Evolutionary conservation across 2,797 vertebrate genomes (phyloP).

Genomic region (Choloepus didactylus): DNA sequence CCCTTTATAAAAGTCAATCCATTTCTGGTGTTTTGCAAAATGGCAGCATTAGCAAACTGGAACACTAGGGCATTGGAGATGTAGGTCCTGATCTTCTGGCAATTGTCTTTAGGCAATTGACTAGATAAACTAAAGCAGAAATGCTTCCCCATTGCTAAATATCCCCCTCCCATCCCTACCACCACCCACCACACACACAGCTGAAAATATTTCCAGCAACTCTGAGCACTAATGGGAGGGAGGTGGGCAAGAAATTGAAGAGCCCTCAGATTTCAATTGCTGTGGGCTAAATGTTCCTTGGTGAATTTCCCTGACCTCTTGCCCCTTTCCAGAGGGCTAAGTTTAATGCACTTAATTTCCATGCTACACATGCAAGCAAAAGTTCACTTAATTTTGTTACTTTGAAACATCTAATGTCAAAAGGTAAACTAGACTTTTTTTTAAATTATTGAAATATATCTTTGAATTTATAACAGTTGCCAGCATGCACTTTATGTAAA

Average conservation of each 20-base stretch:
- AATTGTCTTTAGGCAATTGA: not conserved
- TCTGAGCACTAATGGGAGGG: not conserved
- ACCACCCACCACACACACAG: not conserved
- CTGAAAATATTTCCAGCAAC: not conserved
- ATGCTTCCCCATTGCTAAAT: not conserved
- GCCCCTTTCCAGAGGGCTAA: not conserved
- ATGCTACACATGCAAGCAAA: not conserved
- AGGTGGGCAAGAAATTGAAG: not conserved
- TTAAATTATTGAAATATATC: not conserved
- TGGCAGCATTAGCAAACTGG: no score
- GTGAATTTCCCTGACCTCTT: not conserved
- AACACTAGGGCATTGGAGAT: not conserved
- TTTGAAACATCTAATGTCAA: not conserved
- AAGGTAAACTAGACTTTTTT: not conserved
- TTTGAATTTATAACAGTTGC: not conserved
- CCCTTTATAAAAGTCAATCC: no score
- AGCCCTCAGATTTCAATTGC: fast-evolving
- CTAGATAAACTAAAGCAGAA: not conserved
- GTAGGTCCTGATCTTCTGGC: not conserved
- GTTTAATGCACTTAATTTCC: not conserved
- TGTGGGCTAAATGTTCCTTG: not conserved
- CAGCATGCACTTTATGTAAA: not conserved
- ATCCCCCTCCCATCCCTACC: not conserved
- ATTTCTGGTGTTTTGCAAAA: no score
- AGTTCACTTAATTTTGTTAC: not conserved